These are phyloP conservation scores for Drosophila rhopaloa DNA, from an alignment of 1,140 invertebrate species.

Conservation along the genomic window DNA sequence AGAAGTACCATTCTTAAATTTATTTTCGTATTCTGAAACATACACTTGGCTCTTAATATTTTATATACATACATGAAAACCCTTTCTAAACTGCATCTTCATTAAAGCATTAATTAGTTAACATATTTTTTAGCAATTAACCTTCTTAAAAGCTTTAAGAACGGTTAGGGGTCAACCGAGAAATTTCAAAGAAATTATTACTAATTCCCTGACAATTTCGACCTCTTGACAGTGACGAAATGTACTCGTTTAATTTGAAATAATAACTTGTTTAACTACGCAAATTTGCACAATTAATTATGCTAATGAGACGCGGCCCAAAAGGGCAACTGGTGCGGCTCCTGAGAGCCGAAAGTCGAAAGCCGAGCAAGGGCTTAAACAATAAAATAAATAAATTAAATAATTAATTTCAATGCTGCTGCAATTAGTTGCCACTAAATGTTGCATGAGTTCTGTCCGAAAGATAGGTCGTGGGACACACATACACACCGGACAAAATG, in stretches of 20 bases:
- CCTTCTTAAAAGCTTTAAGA: neutral
- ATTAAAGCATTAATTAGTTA: too few relatives aligned
- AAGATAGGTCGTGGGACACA: conserved; percentile 47
- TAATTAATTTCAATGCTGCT: conserved; percentile 82
- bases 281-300: conserved; percentile 84
- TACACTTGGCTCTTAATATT: too few relatives aligned
- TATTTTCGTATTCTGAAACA: too few relatives aligned
- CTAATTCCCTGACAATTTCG: conserved; percentile 16
- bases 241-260: conserved; percentile 77
- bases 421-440: conserved; percentile 83
- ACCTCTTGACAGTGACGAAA: conserved; percentile 43
- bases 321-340: conserved; percentile 56
- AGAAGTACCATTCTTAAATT: neutral
- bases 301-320: conserved; percentile 74
- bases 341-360: conserved; percentile 9
- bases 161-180: neutral
- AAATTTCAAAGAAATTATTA: conserved; percentile 13
- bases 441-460: conserved; percentile 70
- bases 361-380: conserved; percentile 66
- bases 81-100: too few relatives aligned
- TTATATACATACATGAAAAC: neutral
- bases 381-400: conserved; percentile 84
- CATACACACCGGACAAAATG: conserved; percentile 12
- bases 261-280: conserved; percentile 83
- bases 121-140: neutral